phyloP scores from a whole-genome alignment of 2,888 invertebrate species.

The Subacronicta megacephala region DNA sequence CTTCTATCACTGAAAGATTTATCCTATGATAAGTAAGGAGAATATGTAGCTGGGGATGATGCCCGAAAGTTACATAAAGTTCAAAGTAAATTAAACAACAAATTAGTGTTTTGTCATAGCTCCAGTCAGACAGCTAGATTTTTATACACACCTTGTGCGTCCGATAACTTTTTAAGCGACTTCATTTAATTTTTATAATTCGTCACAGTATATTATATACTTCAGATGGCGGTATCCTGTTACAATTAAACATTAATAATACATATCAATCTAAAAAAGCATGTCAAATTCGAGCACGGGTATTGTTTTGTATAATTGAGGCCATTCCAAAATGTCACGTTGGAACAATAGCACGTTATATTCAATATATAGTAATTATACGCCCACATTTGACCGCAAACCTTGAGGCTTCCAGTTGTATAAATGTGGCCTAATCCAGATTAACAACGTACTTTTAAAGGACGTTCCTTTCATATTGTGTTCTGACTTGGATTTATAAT shows the following conservation, averaged over 20 bases:
- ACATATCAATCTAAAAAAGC: constrained; percentile 24
- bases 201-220: neutral
- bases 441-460: constrained; percentile 30
- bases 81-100: no score
- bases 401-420: constrained; percentile 52
- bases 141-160: no score
- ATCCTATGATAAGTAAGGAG: no score
- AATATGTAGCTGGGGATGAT: no score
- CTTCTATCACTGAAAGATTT: no score
- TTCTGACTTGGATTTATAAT: constrained; percentile 18
- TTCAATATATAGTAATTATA: constrained; percentile 56
- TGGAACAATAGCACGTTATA: constrained; percentile 51
- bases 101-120: no score
- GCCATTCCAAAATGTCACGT: constrained; percentile 55
- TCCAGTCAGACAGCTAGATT: no score
- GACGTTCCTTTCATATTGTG: constrained; percentile 38
- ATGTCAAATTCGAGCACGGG: constrained; percentile 37
- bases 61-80: no score
- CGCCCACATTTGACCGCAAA: constrained; percentile 54
- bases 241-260: constrained; percentile 15
- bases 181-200: no score
- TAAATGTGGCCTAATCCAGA: constrained; percentile 54
- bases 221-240: neutral
- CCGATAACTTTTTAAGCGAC: no score
- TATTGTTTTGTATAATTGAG: constrained; percentile 53